Base-by-base conservation (phyloP, 2,113 vertebrate species). In the Ciconia maguari region DNA sequence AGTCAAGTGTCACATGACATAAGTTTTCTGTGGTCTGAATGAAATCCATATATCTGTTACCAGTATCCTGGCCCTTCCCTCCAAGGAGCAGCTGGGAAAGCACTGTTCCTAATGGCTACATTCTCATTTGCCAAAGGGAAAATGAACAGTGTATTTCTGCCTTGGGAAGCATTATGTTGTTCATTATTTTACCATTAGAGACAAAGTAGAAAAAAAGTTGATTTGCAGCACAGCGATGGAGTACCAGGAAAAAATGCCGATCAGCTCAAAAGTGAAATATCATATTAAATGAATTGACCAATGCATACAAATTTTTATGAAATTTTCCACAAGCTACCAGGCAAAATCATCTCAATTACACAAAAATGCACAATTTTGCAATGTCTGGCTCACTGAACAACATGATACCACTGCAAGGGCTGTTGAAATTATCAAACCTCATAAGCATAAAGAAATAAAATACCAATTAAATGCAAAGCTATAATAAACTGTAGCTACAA, bases 361-460 rank as follows among this genome's bases (percentile, higher is more conserved):
- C 87, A 90, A 93, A 94, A 72, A 87, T 57, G 49, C 49, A 93
- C 65, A 74, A 5, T 93, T 90, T 97, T 92, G 60, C 76, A 69
- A 71, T 75, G 76, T 58, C 70, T 95, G 78, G 54, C 91, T 97
- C 71, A 82, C 66, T 94, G 71, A 95, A 93, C 70, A 95, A 94
- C 93, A 91, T 93, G 4, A 91, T 88, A 90, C 32, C 46, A 79
- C 38, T 83, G 42, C 79, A 93, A 95, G 20, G 69, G 26, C 38
- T 87, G 64, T 60, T 95, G 60, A 90, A 96, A 90, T 96, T 71
- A 94, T 93, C 71, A 94, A 93, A 95, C 25, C 77, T 90, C 61
- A n/a, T 81, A 87, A 91, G 77, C 60, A 89, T 95, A 95, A 94
- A 29, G 4, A 94, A 97, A 95, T 94, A 90, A 96, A 97, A 96